These are phyloP conservation scores for Yponomeuta cagnagella DNA, from an alignment of 2,888 invertebrate species.

Conservation along the genomic window DNA sequence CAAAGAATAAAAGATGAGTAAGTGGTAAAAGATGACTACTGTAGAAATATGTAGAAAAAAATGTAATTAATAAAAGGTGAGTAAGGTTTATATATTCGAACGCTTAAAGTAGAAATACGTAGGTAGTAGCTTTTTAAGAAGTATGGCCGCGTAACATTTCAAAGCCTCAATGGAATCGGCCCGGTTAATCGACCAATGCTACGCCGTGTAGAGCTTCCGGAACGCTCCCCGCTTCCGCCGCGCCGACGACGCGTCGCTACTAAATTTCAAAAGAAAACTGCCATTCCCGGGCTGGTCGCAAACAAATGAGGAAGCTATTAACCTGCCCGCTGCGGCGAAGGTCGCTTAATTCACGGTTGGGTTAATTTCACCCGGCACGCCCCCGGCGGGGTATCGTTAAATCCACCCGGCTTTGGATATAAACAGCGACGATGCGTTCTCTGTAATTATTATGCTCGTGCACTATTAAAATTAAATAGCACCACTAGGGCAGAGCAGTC, in stretches of 20 bases:
- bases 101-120: too few relatives aligned
- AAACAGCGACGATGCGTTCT: slow-evolving; percentile 23
- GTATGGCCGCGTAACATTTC: too few relatives aligned
- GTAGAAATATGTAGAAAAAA: too few relatives aligned
- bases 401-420: slow-evolving; percentile 30
- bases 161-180: too few relatives aligned
- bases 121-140: too few relatives aligned
- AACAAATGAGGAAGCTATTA: slow-evolving; percentile 31
- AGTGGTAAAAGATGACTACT: too few relatives aligned
- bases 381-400: slow-evolving; percentile 32
- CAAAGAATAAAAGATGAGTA: too few relatives aligned
- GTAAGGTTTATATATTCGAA: too few relatives aligned
- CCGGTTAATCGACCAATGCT: too few relatives aligned
- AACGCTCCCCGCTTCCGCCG: background rate
- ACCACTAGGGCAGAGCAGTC: background rate
- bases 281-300: slow-evolving; percentile 25
- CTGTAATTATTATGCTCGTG: slow-evolving; percentile 28
- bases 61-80: too few relatives aligned
- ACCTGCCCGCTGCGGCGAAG: slow-evolving; percentile 26
- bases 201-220: background rate
- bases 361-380: slow-evolving; percentile 31
- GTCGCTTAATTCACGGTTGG: slow-evolving; percentile 23
- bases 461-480: slow-evolving; percentile 19
- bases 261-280: slow-evolving; percentile 29
- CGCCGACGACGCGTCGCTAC: background rate